A percentile compares a stretch with the other conserved stretches of the same genome.
phyloP scores from a whole-genome alignment of 2,888 invertebrate species.

The Morpho achilles region DNA sequence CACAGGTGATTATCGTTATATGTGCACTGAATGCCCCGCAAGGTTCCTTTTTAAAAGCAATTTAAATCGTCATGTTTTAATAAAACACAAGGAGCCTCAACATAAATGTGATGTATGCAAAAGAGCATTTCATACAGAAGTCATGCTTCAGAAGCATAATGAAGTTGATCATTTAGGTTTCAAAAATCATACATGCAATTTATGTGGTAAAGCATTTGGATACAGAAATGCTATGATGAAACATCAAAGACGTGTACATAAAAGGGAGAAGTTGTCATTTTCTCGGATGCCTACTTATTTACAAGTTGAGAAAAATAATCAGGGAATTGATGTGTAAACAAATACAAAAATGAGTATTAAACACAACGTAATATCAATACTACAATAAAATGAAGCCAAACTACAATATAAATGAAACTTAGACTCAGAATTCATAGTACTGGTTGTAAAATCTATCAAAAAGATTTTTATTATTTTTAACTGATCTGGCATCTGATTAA shows the following conservation, averaged over 20 bases:
- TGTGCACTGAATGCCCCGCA: slow-evolving; percentile 47
- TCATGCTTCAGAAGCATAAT: slow-evolving; percentile 40
- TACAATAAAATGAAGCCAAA: too few relatives aligned
- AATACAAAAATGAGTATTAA: too few relatives aligned
- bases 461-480: too few relatives aligned
- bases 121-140: slow-evolving; percentile 43
- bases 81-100: slow-evolving; percentile 44
- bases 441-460: too few relatives aligned
- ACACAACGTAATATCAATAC: too few relatives aligned
- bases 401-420: too few relatives aligned
- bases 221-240: slow-evolving; percentile 51
- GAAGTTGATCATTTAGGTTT: slow-evolving; percentile 50
- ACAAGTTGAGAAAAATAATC: slow-evolving; percentile 36
- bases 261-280: slow-evolving; percentile 39
- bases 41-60: slow-evolving; percentile 47
- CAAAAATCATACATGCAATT: slow-evolving; percentile 45
- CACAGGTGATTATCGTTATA: slow-evolving; percentile 43
- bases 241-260: slow-evolving; percentile 48
- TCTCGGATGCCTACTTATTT: slow-evolving; percentile 55
- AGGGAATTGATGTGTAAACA: too few relatives aligned
- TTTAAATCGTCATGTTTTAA: slow-evolving; percentile 40
- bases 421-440: too few relatives aligned
- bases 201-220: slow-evolving; percentile 50
- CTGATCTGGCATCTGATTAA: too few relatives aligned
- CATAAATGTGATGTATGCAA: slow-evolving; percentile 46